Percentiles rank a stretch among this genome's conserved stretches.
These are phyloP conservation scores for Brachionus rotundiformis DNA, from an alignment of 1,140 invertebrate species.

Conservation along the genomic window DNA sequence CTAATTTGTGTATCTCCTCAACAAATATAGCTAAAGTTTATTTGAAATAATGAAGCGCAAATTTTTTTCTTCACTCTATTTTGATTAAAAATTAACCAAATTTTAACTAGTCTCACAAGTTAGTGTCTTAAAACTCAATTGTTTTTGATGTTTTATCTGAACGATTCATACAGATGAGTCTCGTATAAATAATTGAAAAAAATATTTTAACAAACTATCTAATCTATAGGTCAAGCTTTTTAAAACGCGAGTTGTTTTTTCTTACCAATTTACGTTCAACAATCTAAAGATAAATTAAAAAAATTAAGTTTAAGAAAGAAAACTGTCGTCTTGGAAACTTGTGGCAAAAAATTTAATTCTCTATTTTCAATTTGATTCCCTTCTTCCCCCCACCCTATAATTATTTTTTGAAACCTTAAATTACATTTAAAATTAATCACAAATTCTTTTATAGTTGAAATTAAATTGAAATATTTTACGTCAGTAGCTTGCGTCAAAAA, in stretches of 20 bases:
- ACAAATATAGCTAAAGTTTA: constrained; percentile 3
- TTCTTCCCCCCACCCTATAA: not conserved
- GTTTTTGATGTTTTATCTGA: not conserved
- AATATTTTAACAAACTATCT: not conserved
- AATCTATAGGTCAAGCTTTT: not conserved
- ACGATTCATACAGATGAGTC: not conserved
- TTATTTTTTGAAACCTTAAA: not conserved
- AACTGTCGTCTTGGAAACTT: not conserved
- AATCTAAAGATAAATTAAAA: constrained; percentile 10
- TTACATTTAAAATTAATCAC: not conserved
- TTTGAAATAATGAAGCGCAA: constrained; percentile 11
- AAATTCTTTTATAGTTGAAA: not conserved
- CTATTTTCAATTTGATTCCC: not conserved
- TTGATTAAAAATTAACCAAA: not conserved
- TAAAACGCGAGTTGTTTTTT: not conserved
- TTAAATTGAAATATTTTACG: not conserved
- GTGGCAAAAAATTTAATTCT: not conserved
- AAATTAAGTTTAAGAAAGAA: not conserved
- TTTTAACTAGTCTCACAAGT: not conserved
- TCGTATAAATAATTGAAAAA: not conserved
- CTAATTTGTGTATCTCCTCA: not conserved
- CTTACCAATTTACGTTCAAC: not conserved
- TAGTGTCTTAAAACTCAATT: not conserved
- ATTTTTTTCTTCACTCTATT: not conserved
- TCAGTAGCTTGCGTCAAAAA: not conserved